Conservation (phyloP, 2,888 invertebrate species). For the Pycnomerus fuliginosus region DNA sequence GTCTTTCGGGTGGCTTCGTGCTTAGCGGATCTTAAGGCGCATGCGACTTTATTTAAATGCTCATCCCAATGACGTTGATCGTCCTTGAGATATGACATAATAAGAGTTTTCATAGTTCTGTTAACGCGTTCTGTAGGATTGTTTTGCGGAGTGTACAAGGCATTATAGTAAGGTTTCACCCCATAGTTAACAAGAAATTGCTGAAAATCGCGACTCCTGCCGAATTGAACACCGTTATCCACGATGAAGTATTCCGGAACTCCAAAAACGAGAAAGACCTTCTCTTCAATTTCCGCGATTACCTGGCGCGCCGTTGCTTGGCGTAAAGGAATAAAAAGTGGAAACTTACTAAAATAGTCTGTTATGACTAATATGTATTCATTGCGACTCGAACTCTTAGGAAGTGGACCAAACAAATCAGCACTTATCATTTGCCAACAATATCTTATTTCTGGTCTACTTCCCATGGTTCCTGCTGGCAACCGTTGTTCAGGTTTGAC, state of each 20-base stretch:
- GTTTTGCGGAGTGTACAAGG: conserved; percentile 37
- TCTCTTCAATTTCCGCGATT: conserved; percentile 22
- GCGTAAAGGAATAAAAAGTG: conserved; percentile 28
- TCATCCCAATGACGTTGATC: conserved; percentile 32
- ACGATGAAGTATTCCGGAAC: conserved; percentile 28
- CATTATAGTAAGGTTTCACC: conserved; percentile 24
- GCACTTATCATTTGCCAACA: conserved; percentile 24
- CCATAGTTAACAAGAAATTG: conserved; percentile 18
- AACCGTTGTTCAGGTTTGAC: conserved; percentile 14
- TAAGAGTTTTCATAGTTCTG: conserved; percentile 38
- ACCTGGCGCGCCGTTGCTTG: conserved; percentile 24
- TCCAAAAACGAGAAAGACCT: conserved; percentile 32
- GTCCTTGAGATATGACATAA: conserved; percentile 30
- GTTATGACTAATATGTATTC: conserved; percentile 24
- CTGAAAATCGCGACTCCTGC: conserved; percentile 12
- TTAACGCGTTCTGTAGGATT: conserved; percentile 40
- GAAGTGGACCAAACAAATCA: conserved; percentile 26
- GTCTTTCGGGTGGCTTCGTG: conserved; percentile 25
- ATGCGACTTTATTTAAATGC: conserved; percentile 22
- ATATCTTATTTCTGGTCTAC: conserved; percentile 1
- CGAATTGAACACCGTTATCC: conserved; percentile 37
- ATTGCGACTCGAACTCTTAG: conserved; percentile 14
- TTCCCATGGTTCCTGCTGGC: conserved; percentile 16
- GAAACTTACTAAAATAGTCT: conserved; percentile 30
- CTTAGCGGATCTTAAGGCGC: conserved; percentile 24